Percentiles rank a stretch among this genome's conserved stretches.
Evolutionary conservation across 2,113 vertebrate genomes (phyloP).

Genomic region (Jacana jacana): DNA sequence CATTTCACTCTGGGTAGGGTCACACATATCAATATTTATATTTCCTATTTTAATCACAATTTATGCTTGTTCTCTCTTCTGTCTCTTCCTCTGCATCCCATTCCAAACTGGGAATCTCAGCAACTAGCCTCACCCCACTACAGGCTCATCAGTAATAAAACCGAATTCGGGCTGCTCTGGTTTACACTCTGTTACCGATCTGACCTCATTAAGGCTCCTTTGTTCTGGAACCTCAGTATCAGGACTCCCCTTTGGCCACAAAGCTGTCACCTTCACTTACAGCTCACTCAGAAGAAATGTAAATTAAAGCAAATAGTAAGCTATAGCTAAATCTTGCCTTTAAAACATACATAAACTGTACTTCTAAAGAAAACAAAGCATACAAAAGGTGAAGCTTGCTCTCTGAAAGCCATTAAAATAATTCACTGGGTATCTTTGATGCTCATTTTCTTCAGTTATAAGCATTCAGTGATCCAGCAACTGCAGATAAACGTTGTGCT

Average conservation of each 20-base stretch:
- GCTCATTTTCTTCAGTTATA: neutral
- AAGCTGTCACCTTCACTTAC: constrained; percentile 43
- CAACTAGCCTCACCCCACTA: neutral
- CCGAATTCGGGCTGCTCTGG: neutral
- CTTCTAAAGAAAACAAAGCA: neutral
- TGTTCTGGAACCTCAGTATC: neutral
- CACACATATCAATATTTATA: neutral
- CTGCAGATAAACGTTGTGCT: neutral
- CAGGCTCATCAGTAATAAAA: neutral
- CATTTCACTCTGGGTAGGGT: neutral
- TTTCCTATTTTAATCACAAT: neutral
- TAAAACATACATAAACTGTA: neutral
- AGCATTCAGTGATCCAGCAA: constrained; percentile 6
- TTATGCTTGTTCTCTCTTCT: neutral
- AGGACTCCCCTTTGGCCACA: constrained; percentile 12
- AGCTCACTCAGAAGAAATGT: neutral
- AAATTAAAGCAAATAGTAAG: constrained; percentile 1
- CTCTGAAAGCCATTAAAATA: constrained; percentile 30
- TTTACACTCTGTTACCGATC: neutral
- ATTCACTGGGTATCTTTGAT: constrained; percentile 24
- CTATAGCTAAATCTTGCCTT: neutral
- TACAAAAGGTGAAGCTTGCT: neutral
- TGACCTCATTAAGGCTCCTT: constrained; percentile 39
- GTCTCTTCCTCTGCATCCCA: neutral
- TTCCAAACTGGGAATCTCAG: neutral